Conservation (phyloP, 2,888 invertebrate species). For the Parthenolecanium corni region DNA sequence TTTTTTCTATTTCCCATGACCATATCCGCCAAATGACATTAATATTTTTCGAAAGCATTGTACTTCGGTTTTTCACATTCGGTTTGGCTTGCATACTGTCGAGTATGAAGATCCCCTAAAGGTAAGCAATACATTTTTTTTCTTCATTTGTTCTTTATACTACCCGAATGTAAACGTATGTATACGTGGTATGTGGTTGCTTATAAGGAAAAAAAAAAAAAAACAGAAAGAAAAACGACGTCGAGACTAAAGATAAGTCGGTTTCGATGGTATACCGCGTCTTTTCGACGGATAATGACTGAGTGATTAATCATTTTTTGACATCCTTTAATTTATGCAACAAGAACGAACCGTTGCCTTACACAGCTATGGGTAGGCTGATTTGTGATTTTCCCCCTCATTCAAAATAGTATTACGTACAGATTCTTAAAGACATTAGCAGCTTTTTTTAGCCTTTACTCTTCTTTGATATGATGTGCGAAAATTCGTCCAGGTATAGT, state of each 20-base stretch:
- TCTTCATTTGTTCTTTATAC: no score
- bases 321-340: conserved; percentile 25
- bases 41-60: conserved; percentile 19
- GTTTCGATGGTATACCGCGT: not conserved
- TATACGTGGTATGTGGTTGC: no score
- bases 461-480: no score
- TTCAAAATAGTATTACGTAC: no score
- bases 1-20: conserved; percentile 23
- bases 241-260: not conserved
- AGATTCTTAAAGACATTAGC: no score
- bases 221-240: no score
- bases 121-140: not conserved
- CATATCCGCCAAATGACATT: conserved; percentile 24
- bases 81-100: not conserved
- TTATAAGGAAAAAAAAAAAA: no score
- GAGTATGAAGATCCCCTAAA: not conserved
- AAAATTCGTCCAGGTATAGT: no score
- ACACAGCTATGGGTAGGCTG: no score
- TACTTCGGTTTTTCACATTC: conserved; percentile 24
- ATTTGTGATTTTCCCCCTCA: no score
- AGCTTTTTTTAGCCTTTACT: no score
- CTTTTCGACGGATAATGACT: conserved; percentile 14
- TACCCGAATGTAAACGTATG: no score
- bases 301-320: conserved; percentile 24
- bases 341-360: conserved; percentile 11